Percentiles rank a stretch among this genome's conserved stretches.
phyloP scores from a whole-genome alignment of 2,797 vertebrate species.

The Squalus acanthias region DNA sequence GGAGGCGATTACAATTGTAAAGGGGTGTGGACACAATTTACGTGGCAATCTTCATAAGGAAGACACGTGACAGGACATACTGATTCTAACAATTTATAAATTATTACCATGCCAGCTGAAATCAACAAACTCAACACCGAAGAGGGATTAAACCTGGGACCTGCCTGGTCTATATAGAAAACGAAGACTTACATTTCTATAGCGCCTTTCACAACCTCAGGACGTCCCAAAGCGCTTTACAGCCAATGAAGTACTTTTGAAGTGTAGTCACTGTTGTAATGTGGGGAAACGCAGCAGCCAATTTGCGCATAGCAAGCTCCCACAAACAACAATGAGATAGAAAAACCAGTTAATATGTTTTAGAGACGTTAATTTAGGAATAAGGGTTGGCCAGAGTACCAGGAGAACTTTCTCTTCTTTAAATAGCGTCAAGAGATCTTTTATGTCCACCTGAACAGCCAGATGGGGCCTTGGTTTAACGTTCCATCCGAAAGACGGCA shows the following conservation, averaged over 20 bases:
- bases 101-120: background rate
- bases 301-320: background rate
- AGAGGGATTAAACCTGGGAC: background rate
- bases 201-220: background rate
- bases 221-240: background rate
- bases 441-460: background rate
- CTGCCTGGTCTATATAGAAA: background rate
- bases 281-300: background rate
- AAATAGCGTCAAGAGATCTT: background rate
- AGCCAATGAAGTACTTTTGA: background rate
- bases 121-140: background rate
- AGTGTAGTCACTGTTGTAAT: background rate
- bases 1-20: background rate
- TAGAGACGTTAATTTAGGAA: background rate
- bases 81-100: background rate
- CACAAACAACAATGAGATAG: background rate
- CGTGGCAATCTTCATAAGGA: background rate
- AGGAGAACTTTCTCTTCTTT: background rate
- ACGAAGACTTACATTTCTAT: background rate
- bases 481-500: background rate
- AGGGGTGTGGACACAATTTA: background rate
- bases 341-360: background rate
- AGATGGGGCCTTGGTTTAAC: background rate
- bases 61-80: background rate
- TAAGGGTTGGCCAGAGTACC: background rate